Base-by-base conservation (phyloP, 2,797 vertebrate genomes). In the Psittacula echo region DNA sequence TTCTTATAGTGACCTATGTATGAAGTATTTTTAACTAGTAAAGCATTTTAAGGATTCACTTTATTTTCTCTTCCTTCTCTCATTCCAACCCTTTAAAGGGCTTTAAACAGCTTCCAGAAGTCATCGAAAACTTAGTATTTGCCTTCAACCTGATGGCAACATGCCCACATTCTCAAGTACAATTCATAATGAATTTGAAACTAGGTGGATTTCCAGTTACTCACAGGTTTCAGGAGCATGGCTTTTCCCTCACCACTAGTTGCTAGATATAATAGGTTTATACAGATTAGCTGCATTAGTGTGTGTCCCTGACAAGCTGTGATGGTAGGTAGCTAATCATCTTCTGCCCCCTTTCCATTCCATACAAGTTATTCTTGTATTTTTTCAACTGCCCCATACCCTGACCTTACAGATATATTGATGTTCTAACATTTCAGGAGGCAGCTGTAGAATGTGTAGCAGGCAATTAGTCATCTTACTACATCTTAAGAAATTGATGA, bases 401-500 rank as follows among this genome's bases (percentile, higher is more conserved):
- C 24, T 84, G 54, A 79, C 74, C 72, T 70, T 48, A 16, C 50
- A 93, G 84, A 62, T 29, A n/a, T 85, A 79, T 76, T 91, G 93
- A 93, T 80, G 60, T 77, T 89, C 50, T 67, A 73, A 34, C 85
- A 65, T 90, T 90, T 92, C 89, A 91, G 76, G 61, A 82, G 45
- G 65, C 89, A 94, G 82, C 88, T 91, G 61, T 27, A 84, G 83
- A 94, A 93, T 7, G 45, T 73, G 51, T 70, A 82, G 67, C 75
- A 95, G 80, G 83, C 71, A 82, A 65, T 94, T 65, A 76, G 88
- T 32, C 85, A 56, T 89, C 95, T 80, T 89, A 83, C 10, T 93
- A n/a, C 37, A 75, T 92, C 93, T 91, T 81, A 92, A 95, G 82
- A 96, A 97, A 95, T 48, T 70, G 79, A 87, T 91, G 74, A 94